Evolutionary conservation across 2,797 vertebrate genomes (phyloP), one percentile per base, ranked within the genome.

Genomic region (Agapornis canus): DNA sequence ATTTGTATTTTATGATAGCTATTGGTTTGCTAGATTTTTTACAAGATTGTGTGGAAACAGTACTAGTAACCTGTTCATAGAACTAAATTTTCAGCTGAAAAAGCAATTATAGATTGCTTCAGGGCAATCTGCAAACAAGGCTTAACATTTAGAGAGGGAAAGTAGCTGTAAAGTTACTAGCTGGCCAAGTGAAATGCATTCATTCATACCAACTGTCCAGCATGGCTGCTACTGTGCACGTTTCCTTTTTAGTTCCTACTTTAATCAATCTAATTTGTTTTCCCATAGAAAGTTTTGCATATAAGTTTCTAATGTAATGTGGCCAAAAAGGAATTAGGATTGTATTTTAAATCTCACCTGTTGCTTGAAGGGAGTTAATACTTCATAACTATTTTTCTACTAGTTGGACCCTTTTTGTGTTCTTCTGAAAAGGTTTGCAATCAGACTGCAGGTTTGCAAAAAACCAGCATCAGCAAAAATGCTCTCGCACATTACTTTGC

Each of bases 11-110:
- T 77, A 66, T 45, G 61, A 51, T 78, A 80, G 18, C 13, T 61
- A 61, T 37, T 59, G 42, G n/a, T 49, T 84, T 73, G 37, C 48
- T 68, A 86, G 40, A 70, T 94, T 91, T 95, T 90, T 59, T 19
- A 80, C 66, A 91, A 92, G 79, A 61, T 35, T 72, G 13, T 54
- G 16, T 43, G 12, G 35, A 81, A 91, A 75, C 11, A 47, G 14
- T 56, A 27, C 22, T n/a, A n/a, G 16, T 76, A 63, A 49, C 13
- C 35, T 87, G 64, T 64, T 68, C 45, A 78, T 14, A 64, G 18
- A 18, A 40, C 27, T 78, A 40, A 48, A 37, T 85, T 94, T 96
- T 78, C 16, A 77, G 27, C 26, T 31, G 49, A 49, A 89, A 85
- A 86, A 87, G 16, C 13, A 80, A 29, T 20, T 66, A 29, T 39